Evolutionary conservation across 2,113 vertebrate species (phyloP).

Genomic region (Sebastes fasciatus): DNA sequence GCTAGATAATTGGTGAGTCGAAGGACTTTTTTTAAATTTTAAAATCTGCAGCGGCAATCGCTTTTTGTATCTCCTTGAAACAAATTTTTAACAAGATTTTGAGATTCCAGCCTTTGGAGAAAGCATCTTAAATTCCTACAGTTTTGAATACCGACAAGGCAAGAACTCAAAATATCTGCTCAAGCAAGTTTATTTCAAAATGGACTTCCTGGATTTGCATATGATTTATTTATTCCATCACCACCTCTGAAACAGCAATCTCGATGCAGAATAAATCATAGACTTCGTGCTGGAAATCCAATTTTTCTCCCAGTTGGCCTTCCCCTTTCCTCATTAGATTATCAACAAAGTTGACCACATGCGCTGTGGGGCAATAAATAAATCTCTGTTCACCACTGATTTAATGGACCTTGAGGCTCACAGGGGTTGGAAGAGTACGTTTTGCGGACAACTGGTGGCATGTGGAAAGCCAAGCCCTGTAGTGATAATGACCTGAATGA

Average conservation of each 20-base stretch:
- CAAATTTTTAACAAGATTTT: not conserved
- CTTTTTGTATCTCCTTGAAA: not conserved
- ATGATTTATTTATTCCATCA: slow-evolving; percentile 43
- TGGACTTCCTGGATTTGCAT: slow-evolving; percentile 16
- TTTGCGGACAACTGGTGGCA: not conserved
- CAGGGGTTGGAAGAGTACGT: slow-evolving; percentile 8
- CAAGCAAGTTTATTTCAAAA: slow-evolving; percentile 30
- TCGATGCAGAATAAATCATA: slow-evolving; percentile 32
- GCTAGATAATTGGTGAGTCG: not conserved
- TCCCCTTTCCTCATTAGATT: slow-evolving; percentile 55
- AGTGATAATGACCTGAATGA: slow-evolving; percentile 46
- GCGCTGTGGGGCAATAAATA: slow-evolving; percentile 31
- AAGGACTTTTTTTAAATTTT: not conserved
- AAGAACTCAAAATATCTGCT: slow-evolving; percentile 8
- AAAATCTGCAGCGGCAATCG: not conserved
- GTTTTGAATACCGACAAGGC: slow-evolving; percentile 18
- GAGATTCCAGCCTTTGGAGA: not conserved
- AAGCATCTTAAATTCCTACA: not conserved
- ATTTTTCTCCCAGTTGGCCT: slow-evolving; percentile 51
- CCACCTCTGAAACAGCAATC: slow-evolving; percentile 34
- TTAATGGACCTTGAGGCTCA: slow-evolving; percentile 42
- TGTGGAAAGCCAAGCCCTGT: slow-evolving; percentile 31
- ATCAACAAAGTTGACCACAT: slow-evolving; percentile 58
- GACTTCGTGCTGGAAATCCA: slow-evolving; percentile 56
- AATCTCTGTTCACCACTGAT: slow-evolving; percentile 34